These are phyloP conservation scores for Drosophila phalerata DNA, from an alignment of 2,888 invertebrate species.

Conservation along the genomic window DNA sequence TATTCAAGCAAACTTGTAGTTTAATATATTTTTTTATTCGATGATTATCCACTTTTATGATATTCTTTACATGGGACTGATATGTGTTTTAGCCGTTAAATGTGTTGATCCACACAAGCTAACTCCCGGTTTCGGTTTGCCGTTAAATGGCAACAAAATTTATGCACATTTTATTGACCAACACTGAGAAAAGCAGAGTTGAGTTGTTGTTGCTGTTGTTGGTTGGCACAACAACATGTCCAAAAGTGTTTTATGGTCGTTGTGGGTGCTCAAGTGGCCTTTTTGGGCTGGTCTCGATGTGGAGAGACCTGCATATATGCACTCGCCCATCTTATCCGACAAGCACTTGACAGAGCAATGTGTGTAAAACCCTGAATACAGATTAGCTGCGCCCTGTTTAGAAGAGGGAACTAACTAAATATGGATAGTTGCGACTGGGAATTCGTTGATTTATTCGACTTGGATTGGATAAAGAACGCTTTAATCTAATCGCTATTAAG, in stretches of 20 bases:
- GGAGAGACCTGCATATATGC: slow-evolving; percentile 38
- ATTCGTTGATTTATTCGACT: slow-evolving; percentile 63
- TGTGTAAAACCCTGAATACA: slow-evolving; percentile 68
- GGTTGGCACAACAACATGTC: slow-evolving; percentile 76
- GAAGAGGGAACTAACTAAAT: slow-evolving; percentile 49
- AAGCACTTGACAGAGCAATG: slow-evolving; percentile 66
- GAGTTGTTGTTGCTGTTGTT: slow-evolving; percentile 54
- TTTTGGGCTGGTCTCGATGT: slow-evolving; percentile 50
- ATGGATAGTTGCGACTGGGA: slow-evolving; percentile 44
- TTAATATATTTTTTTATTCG: not conserved
- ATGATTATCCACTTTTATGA: slow-evolving; percentile 19
- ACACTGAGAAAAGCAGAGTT: slow-evolving; percentile 57
- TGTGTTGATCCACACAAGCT: slow-evolving; percentile 35
- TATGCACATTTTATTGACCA: slow-evolving; percentile 81
- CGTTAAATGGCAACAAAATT: slow-evolving; percentile 64
- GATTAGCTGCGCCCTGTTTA: slow-evolving; percentile 64
- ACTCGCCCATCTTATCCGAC: slow-evolving; percentile 69
- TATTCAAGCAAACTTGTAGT: no score
- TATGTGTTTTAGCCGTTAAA: slow-evolving; percentile 58
- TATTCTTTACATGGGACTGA: not conserved
- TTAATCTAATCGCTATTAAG: slow-evolving; percentile 49
- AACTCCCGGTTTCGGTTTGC: slow-evolving; percentile 42
- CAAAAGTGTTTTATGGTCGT: slow-evolving; percentile 80
- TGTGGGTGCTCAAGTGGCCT: slow-evolving; percentile 79
- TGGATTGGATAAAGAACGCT: slow-evolving; percentile 18